Evolutionary conservation across 2,797 vertebrate species (phyloP), one percentile per base, ranked within the genome.

Genomic region (Thaleichthys pacificus): DNA sequence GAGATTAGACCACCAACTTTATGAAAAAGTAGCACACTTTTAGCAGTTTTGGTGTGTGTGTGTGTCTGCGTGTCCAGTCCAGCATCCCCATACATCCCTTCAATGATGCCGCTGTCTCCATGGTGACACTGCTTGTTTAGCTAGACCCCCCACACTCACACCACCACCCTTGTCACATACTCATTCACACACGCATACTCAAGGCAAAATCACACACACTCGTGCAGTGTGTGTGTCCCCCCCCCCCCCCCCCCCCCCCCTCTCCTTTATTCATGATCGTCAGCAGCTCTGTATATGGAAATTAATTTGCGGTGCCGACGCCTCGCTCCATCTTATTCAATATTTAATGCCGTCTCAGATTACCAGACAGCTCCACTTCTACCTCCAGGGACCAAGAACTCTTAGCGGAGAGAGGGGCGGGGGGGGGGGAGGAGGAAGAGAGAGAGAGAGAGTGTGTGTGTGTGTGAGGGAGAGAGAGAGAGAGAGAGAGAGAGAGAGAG

Each of bases 291-390:
- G 72, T 80, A 76, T 67, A 74, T 81, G 73, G 69, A 87, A 87
- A 91, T 90, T 80, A 82, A 92, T 89, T 90, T 85, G 69, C 11
- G 69, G 61, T 68, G 70, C 72, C 66, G 61, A 84, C 60, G 71
- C 75, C 76, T 83, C 56, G 17, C 77, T 86, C 78, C 65, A 54
- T 87, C 75, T 87, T 81, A 84, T 86, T 90, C 82, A 82, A 82
- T 84, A 87, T 90, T 47, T 87, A 91, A 85, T 86, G 81, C 82
- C 30, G 78, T 84, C 85, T 91, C 85, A 79, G 74, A 89, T 90
- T 87, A 89, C 84, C 73, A 80, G 78, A 84, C 81, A 84, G 80
- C 77, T 85, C 72, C 76, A 79, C 70, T 47, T 47, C 57, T 67
- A 73, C 58, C 75, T 74, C 76, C 76, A 3, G 73, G 71, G 80